A percentile compares a stretch with the other conserved stretches of the same genome.
Conservation (phyloP, 1,140 invertebrate genomes). For the Laodelphax striatellus region DNA sequence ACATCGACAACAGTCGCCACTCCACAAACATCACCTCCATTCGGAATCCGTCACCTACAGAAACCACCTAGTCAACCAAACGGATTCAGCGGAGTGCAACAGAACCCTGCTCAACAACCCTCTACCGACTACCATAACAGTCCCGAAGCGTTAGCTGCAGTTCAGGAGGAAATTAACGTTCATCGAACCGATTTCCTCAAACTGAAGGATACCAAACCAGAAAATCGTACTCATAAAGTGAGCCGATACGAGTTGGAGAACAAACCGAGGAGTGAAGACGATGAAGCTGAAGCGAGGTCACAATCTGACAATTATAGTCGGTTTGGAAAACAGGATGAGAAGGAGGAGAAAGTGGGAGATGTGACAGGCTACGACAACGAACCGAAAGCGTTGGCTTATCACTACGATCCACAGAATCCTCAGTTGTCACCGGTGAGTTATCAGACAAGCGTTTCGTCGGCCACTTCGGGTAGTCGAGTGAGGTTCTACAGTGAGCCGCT, state of each 20-base stretch:
- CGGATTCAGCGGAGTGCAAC: background rate
- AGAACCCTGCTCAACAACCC: background rate
- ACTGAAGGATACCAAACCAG: background rate
- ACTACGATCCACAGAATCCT: background rate
- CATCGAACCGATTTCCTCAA: background rate
- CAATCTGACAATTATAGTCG: too few species aligned
- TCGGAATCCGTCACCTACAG: background rate
- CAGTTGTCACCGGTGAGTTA: slow-evolving; percentile 17
- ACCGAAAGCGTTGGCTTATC: background rate
- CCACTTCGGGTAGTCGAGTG: slow-evolving; percentile 18
- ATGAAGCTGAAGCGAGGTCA: background rate
- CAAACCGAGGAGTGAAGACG: background rate
- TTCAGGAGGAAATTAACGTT: background rate
- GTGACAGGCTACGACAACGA: background rate
- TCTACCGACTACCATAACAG: background rate
- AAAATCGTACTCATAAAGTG: too few species aligned
- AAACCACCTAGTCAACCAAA: background rate
- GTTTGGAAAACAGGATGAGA: background rate
- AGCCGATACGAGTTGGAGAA: background rate
- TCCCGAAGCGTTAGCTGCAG: background rate
- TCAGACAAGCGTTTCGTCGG: slow-evolving; percentile 19
- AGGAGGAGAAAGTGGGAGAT: background rate
- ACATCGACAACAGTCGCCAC: background rate
- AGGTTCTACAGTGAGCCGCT: slow-evolving; percentile 38
- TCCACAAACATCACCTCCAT: background rate